These are phyloP conservation scores for Celastrina argiolus DNA, from an alignment of 2,888 invertebrate genomes.

Conservation along the genomic window DNA sequence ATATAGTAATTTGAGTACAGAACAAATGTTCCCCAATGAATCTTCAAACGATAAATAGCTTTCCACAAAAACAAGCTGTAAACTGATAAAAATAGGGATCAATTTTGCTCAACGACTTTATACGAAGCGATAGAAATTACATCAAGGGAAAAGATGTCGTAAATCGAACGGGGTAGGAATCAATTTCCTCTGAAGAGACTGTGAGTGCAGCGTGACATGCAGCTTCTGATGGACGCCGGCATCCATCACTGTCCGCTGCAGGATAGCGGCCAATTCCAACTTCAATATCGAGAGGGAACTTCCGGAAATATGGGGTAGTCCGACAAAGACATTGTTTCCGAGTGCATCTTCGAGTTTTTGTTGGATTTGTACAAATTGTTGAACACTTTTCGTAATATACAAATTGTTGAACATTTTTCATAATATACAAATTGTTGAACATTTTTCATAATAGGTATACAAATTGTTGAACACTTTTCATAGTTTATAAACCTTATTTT, in stretches of 20 bases:
- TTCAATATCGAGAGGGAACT: slow-evolving; percentile 6
- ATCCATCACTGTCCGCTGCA: slow-evolving; percentile 31
- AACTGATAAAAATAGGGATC: neutral
- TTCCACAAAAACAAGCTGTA: neutral
- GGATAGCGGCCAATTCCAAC: slow-evolving; percentile 7
- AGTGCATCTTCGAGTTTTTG: neutral
- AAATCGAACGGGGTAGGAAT: neutral
- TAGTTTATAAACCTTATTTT: too few relatives aligned
- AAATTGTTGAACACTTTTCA: too few relatives aligned
- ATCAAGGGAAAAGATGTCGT: slow-evolving; percentile 10
- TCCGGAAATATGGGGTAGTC: neutral
- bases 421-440: too few relatives aligned
- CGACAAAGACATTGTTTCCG: slow-evolving; percentile 8
- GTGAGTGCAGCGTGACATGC: slow-evolving; percentile 25
- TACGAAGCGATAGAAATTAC: neutral
- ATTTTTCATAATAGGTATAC: too few relatives aligned
- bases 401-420: slow-evolving; percentile 7
- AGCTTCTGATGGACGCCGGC: slow-evolving; percentile 45
- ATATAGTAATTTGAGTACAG: neutral
- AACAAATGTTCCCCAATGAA: neutral
- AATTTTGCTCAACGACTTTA: neutral
- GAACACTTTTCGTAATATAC: neutral
- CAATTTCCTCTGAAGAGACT: slow-evolving; percentile 6
- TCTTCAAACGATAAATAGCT: neutral
- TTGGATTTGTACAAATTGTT: neutral